Conservation (phyloP, 2,888 invertebrate species). For the Escarpia spicata region DNA sequence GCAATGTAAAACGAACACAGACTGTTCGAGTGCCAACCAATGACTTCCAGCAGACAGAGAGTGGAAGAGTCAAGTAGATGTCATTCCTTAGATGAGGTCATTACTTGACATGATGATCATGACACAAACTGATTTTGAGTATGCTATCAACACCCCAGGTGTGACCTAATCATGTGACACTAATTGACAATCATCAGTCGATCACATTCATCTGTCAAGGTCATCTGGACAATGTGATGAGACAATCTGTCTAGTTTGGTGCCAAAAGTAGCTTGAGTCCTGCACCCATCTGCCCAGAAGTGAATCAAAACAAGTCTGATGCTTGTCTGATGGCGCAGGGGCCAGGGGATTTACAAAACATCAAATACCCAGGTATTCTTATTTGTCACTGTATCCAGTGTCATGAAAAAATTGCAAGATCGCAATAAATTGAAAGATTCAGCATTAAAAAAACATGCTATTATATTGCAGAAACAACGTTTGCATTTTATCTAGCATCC, state of each 20-base stretch:
- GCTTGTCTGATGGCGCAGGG: neutral
- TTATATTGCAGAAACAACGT: neutral
- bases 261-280: neutral
- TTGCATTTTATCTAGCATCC: neutral
- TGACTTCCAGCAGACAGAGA: neutral
- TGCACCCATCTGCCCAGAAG: neutral
- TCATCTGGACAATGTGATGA: neutral
- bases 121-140: neutral
- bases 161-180: constrained; percentile 1
- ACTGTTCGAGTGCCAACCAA: neutral
- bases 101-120: neutral
- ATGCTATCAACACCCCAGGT: neutral
- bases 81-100: neutral
- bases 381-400: neutral
- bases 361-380: neutral
- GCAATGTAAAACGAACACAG: neutral
- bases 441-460: neutral
- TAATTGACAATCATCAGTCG: neutral
- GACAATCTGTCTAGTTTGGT: neutral
- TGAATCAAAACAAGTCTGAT: neutral
- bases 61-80: neutral
- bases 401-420: too few species aligned
- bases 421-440: neutral
- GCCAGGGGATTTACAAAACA: neutral
- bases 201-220: neutral